Evolutionary conservation across 1,140 invertebrate species (phyloP), one percentile per base, ranked within the genome.

Genomic region (Goniozus legneri): DNA sequence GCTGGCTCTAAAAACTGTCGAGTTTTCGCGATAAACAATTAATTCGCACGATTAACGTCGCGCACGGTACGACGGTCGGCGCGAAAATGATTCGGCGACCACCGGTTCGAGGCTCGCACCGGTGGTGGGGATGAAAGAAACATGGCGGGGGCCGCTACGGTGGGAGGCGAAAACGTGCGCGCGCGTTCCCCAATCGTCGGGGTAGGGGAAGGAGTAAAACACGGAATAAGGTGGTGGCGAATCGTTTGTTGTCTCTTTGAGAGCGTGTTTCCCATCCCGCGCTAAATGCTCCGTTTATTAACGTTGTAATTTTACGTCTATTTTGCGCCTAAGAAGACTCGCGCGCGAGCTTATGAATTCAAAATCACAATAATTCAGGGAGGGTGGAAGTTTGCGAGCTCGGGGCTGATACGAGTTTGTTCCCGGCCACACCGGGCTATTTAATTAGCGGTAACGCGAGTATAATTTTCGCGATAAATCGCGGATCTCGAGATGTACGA

Each of bases 71-170:
- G 60, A 49, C 55, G 60, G 63, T 56, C 58, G 65, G 57, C 65
- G 59, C 66, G 63, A 61, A 59, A 72, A 71, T 69, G 68, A 71
- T 56, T 51, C 42, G 52, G 54, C 58, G 44, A 55, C 50, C 42
- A 52, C 40, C 30, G 37, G 49, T 51, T 58, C 36, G 44, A 32
- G 54, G 40, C 44, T 47, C 34, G 32, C 30, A 27, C 14, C 14
- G 24, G 2, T 52, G 55, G 50, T 53, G 50, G 55, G 58, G 54
- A 30, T 47, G 24, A 35, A 24, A 21, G 13, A 18, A 32, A 12
- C 24, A 16, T 32, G 24, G 52, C 19, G 49, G 45, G 45, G 37
- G 34, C 6, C 31, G 34, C 55, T 46, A n/a, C 39, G 41, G 22
- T 43, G 49, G 49, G 41, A 47, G 43, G 58, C 52, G 49, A 47